Evolutionary conservation across 2,888 invertebrate genomes (phyloP).

Genomic region (Eupithecia abbreviata): DNA sequence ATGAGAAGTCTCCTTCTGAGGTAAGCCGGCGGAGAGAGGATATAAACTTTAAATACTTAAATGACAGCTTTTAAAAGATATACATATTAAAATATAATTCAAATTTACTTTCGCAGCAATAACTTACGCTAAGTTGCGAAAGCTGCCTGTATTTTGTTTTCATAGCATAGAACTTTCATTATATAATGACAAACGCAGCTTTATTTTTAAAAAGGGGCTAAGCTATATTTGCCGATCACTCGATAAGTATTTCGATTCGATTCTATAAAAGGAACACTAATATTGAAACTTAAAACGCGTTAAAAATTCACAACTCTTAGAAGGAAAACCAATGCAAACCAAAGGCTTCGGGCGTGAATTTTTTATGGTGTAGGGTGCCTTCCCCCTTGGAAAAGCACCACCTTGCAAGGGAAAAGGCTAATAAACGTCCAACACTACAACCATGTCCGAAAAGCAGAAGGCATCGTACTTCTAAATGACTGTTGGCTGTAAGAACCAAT

Average conservation of each 20-base stretch:
- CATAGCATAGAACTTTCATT: neutral
- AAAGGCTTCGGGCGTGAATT: conserved; percentile 72
- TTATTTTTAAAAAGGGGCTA: neutral
- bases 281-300: conserved; percentile 42
- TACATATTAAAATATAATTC: neutral
- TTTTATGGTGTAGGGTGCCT: conserved; percentile 71
- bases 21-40: neutral
- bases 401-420: conserved; percentile 72
- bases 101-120: neutral
- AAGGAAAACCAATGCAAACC: conserved; percentile 67
- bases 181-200: neutral
- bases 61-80: neutral
- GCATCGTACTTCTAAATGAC: conserved; percentile 20
- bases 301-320: conserved; percentile 60
- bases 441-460: conserved; percentile 47
- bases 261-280: conserved; percentile 31
- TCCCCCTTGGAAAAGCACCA: conserved; percentile 76
- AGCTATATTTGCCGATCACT: neutral
- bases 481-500: neutral
- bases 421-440: conserved; percentile 64
- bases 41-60: neutral
- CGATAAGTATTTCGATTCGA: neutral
- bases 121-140: neutral
- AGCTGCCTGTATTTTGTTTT: neutral
- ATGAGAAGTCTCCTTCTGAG: neutral